Base-by-base conservation (phyloP, 1,140 invertebrate genomes). In the Prorops nasuta region DNA sequence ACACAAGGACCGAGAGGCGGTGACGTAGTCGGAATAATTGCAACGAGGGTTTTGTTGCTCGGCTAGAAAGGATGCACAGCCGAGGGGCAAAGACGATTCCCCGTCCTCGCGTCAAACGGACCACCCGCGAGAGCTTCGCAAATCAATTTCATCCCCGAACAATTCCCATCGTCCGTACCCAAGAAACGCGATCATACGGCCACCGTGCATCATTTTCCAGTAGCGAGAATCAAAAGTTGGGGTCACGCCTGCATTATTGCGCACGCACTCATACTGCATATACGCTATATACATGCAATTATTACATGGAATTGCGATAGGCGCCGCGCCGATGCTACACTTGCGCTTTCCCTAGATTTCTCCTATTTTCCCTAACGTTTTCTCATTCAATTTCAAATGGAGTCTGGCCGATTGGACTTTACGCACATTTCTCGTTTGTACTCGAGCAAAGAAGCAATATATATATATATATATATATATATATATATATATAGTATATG, bases 331-430 rank as follows among this genome's bases (percentile, higher is more conserved):
- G 52, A 61, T 56, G 59, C 66, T 64, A 66, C 61, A 67, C 56
- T 66, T 63, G 69, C n/a, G n/a, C 69, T 73, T 75, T 72, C 66
- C 53, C 59, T 49, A 62, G 67, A 61, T 74, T 74, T 75, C 72
- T 75, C 72, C 62, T 60, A 69, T 73, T 75, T 75, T 68, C 67
- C 51, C 61, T 69, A 61, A 67, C 67, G 40, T n/a, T n/a, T n/a
- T n/a, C n/a, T n/a, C n/a, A n/a, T n/a, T n/a, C n/a, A n/a, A n/a
- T n/a, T n/a, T n/a, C n/a, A n/a, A n/a, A n/a, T n/a, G n/a, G n/a
- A n/a, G n/a, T n/a, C n/a, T n/a, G n/a, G n/a, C n/a, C n/a, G n/a
- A n/a, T n/a, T n/a, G n/a, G n/a, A n/a, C n/a, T n/a, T n/a, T n/a
- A n/a, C n/a, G n/a, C n/a, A n/a, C n/a, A n/a, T n/a, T n/a, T n/a